These are phyloP conservation scores for Astropecten irregularis DNA, from an alignment of 53 echinoderm and acorn worm genomes.

Conservation along the genomic window DNA sequence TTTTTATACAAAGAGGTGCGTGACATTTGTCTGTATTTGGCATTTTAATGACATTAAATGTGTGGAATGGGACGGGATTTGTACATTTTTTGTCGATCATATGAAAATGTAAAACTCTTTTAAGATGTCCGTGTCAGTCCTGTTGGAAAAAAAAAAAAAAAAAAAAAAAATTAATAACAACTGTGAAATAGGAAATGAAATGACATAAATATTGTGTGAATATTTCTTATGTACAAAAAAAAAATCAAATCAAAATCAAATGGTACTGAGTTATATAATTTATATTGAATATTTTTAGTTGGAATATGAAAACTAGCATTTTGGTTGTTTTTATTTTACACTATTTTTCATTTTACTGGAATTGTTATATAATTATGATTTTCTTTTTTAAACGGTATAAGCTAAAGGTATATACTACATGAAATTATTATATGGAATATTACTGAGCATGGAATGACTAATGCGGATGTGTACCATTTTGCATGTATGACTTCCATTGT, in stretches of 20 bases:
- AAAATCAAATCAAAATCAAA: constrained; percentile 45
- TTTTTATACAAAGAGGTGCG: too few relatives aligned
- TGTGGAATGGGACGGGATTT: too few relatives aligned
- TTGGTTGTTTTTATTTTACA: constrained; percentile 49
- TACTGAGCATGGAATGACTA: constrained; percentile 29
- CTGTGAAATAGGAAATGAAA: constrained; percentile 29
- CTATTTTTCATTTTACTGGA: constrained; percentile 49
- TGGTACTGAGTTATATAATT: constrained; percentile 59
- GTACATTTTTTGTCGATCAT: too few relatives aligned
- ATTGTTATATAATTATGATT: constrained; percentile 30
- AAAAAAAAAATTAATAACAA: background rate
- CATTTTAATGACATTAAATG: too few relatives aligned
- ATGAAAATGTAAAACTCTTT: too few relatives aligned
- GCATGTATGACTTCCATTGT: constrained; percentile 47
- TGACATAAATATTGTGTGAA: constrained; percentile 29
- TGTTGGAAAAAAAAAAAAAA: too few relatives aligned
- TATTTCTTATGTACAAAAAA: constrained; percentile 47
- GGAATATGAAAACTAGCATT: constrained; percentile 27
- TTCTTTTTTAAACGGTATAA: constrained; percentile 33
- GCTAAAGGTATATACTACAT: constrained; percentile 22
- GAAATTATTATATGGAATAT: constrained; percentile 21
- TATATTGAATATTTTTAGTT: constrained; percentile 45
- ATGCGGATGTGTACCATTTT: background rate
- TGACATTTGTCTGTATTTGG: too few relatives aligned
- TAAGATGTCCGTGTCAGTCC: too few relatives aligned